Evolutionary conservation across 2,888 invertebrate genomes (phyloP), one percentile per base, ranked within the genome.

Genomic region (Adelphocoris suturalis): DNA sequence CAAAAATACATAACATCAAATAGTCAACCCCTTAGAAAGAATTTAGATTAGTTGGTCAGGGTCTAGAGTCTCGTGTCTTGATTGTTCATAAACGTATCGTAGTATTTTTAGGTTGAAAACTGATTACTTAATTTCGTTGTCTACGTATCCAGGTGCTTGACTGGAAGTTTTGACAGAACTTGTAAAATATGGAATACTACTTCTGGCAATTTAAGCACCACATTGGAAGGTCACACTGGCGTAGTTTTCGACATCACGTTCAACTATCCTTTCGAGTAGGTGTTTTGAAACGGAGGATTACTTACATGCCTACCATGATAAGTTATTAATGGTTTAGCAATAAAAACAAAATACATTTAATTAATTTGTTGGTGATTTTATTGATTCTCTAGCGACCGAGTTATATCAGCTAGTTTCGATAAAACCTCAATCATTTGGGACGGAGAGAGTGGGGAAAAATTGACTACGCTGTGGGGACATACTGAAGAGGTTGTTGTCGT

Each of bases 161-260:
- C 97, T 0, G 97, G 97, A 91, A 97, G 97, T 93, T 97, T 97
- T 93, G 97, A 97, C 93, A 94, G 97, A 91, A 97, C 97, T 23
- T 97, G 97, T 93, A 96, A 96, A 93, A 94, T 97, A 89, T 97
- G 97, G 96, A 95, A 96, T 93, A 96, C 96, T 91, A 95, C 95
- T 91, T 94, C 95, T 14, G 97, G 96, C 75, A 94, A 94, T 90
- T 96, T 97, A 93, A 93, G 96, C 92, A 94, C 95, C 92, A 95
- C 96, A 9, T 94, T 97, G 57, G 93, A 95, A 52, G 97, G 97
- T 23, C 97, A 97, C 92, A 95, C 96, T 92, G 97, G 97, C 93
- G 97, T 97, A 88, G 97, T 97, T 13, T 97, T 96, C 93, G 95
- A 96, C 13, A 97, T 97, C 61, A 95, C 95, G 81, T 97, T 96